Percentiles rank a stretch among this genome's conserved stretches.
These are phyloP conservation scores for Phylloscopus trochilus DNA, from an alignment of 2,113 vertebrate species.

Conservation along the genomic window DNA sequence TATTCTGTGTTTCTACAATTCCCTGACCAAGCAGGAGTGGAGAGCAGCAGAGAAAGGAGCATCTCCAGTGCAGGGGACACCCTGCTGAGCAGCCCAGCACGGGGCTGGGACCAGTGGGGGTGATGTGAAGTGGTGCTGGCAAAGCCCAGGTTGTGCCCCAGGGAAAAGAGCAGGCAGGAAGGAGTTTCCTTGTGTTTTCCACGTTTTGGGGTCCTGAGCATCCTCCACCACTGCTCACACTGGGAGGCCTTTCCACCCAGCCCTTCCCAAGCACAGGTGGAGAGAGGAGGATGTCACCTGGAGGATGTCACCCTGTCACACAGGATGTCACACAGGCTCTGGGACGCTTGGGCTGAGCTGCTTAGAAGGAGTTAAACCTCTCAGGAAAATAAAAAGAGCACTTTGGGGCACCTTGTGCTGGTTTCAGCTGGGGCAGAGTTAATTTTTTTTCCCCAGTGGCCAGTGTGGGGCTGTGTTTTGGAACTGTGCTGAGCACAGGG, in stretches of 20 bases:
- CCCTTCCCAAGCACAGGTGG: rapidly evolving
- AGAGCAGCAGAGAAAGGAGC: not conserved
- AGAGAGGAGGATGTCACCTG: rapidly evolving
- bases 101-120: not conserved
- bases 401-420: not conserved
- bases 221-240: rapidly evolving
- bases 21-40: not conserved
- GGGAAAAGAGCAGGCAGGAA: not conserved
- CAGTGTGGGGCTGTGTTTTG: not conserved
- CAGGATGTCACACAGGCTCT: not conserved
- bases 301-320: not conserved
- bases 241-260: not conserved
- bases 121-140: rapidly evolving
- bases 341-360: not conserved
- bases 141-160: not conserved
- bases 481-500: not conserved
- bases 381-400: not conserved
- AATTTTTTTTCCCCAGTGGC: not conserved
- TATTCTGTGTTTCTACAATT: rapidly evolving
- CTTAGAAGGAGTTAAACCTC: not conserved
- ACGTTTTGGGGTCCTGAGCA: not conserved
- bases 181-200: not conserved
- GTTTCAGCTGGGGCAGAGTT: not conserved
- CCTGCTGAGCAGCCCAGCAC: not conserved
- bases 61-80: not conserved